Percentiles rank a stretch among this genome's conserved stretches.
Conservation (phyloP, 1,140 invertebrate species). For the Drosophila guanche region DNA sequence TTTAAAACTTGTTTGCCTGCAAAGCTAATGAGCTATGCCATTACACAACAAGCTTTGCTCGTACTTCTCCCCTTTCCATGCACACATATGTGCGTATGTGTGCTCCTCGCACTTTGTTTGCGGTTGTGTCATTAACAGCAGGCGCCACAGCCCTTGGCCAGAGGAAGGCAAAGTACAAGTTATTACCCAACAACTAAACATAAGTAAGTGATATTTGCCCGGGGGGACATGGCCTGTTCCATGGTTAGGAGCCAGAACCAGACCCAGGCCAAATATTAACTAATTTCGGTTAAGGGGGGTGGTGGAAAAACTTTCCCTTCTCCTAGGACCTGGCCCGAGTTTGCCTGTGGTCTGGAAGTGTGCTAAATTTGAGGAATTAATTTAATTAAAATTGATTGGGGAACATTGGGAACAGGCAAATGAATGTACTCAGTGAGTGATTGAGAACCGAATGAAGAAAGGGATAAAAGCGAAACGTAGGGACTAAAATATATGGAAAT, state of each 20-base stretch:
- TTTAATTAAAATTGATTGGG: conserved; percentile 77
- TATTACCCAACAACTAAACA: conserved; percentile 75
- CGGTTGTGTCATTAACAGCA: conserved; percentile 81
- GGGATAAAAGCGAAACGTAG: conserved; percentile 6
- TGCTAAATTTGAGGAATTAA: conserved; percentile 56
- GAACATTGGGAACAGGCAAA: conserved; percentile 54
- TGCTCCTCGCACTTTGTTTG: conserved; percentile 75
- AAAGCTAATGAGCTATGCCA: conserved; percentile 82
- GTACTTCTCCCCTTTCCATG: background rate
- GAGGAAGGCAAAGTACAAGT: conserved; percentile 46
- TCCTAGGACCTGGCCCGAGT: conserved; percentile 27
- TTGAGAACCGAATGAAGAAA: background rate
- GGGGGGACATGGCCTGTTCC: conserved; percentile 47
- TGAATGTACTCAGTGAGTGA: background rate
- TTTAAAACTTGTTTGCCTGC: conserved; percentile 79
- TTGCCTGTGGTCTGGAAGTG: conserved; percentile 26
- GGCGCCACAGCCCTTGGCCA: conserved; percentile 63
- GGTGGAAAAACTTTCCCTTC: conserved; percentile 59
- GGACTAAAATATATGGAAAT: conserved; percentile 10
- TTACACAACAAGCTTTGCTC: conserved; percentile 61
- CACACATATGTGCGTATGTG: conserved; percentile 20
- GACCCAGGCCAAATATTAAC: conserved; percentile 69
- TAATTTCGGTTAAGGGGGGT: conserved; percentile 64
- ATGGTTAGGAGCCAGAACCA: conserved; percentile 8
- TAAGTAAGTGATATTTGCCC: conserved; percentile 76